phyloP scores from a whole-genome alignment of 2,888 invertebrate genomes.

The Aphodius sticticus region DNA sequence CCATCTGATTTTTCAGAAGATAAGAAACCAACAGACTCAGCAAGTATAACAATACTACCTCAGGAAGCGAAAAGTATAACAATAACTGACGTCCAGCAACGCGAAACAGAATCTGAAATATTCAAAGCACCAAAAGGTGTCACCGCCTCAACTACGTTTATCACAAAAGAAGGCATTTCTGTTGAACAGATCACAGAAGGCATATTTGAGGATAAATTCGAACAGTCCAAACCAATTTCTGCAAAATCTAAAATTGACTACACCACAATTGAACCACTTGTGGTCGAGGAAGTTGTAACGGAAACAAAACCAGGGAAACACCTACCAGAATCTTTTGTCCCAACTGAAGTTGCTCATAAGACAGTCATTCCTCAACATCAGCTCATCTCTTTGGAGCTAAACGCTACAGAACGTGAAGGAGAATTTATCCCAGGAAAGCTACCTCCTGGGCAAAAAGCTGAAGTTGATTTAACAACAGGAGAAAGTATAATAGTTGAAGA shows the following conservation, averaged over 20 bases:
- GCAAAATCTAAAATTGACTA: conserved; percentile 70
- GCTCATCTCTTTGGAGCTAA: conserved; percentile 69
- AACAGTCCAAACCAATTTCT: conserved; percentile 60
- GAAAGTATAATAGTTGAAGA: conserved; percentile 68
- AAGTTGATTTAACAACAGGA: conserved; percentile 66
- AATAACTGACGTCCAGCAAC: conserved; percentile 68
- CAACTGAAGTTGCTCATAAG: conserved; percentile 77
- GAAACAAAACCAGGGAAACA: conserved; percentile 80
- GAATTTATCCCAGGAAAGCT: conserved; percentile 66
- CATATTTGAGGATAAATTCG: conserved; percentile 67
- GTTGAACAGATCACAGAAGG: conserved; percentile 67
- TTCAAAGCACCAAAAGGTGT: conserved; percentile 61
- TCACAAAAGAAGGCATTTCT: conserved; percentile 70
- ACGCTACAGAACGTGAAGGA: conserved; percentile 76
- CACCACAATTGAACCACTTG: conserved; percentile 69
- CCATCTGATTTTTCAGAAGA: conserved; percentile 61
- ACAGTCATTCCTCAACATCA: conserved; percentile 72
- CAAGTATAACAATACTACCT: conserved; percentile 65
- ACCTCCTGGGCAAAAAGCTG: conserved; percentile 69
- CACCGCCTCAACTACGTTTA: conserved; percentile 65
- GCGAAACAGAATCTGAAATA: conserved; percentile 66
- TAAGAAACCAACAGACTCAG: conserved; percentile 60
- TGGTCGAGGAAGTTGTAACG: conserved; percentile 73
- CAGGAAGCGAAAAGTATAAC: conserved; percentile 74
- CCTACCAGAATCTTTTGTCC: conserved; percentile 79